Percentiles rank a stretch among this genome's conserved stretches.
These are phyloP conservation scores for Hemitrygon akajei DNA, from an alignment of 2,797 vertebrate genomes.

Conservation along the genomic window DNA sequence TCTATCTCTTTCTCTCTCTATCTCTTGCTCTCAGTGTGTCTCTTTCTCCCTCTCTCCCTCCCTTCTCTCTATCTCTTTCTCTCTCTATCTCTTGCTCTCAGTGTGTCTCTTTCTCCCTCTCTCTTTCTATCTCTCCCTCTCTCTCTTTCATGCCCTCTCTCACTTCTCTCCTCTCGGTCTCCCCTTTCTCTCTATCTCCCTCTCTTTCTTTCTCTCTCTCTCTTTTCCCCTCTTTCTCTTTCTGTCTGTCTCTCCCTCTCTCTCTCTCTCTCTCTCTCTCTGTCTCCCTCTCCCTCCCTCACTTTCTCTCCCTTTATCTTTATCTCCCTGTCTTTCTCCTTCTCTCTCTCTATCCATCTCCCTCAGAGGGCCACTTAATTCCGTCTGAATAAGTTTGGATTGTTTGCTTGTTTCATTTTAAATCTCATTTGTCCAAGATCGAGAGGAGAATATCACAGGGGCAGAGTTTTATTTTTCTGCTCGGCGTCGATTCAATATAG, in stretches of 20 bases:
- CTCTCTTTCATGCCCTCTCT: background rate
- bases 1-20: background rate
- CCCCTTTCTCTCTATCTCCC: background rate
- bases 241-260: too few relatives aligned
- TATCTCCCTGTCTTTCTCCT: background rate
- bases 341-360: background rate
- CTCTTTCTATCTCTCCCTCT: background rate
- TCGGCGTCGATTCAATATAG: background rate
- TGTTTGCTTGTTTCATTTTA: conserved; percentile 30
- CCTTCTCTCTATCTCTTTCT: background rate
- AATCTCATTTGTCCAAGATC: conserved; percentile 12
- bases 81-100: background rate
- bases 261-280: background rate
- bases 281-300: background rate
- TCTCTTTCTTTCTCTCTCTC: background rate
- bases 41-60: background rate
- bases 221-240: background rate
- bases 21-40: background rate
- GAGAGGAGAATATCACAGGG: background rate
- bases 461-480: conserved; percentile 9
- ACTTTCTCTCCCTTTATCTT: background rate
- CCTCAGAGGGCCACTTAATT: background rate
- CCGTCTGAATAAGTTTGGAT: conserved; percentile 12
- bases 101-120: background rate
- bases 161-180: too few relatives aligned